These are phyloP conservation scores for Chaitophorus viminalis DNA, from an alignment of 2,888 invertebrate species.

Conservation along the genomic window DNA sequence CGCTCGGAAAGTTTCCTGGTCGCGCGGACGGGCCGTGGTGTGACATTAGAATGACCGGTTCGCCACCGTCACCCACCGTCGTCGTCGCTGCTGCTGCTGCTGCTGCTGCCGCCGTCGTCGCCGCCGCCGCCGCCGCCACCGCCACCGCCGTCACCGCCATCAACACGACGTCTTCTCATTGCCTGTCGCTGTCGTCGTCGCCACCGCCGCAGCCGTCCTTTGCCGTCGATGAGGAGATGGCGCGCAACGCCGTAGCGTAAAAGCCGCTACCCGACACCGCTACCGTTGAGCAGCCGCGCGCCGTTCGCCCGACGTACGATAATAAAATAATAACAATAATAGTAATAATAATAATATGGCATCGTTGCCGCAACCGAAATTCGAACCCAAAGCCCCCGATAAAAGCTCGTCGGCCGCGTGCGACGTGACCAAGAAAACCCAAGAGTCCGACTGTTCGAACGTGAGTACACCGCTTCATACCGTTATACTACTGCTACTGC, in stretches of 20 bases:
- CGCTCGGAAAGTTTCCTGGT: conserved; percentile 10
- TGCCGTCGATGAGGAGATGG: conserved; percentile 11
- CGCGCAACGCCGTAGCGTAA: conserved; percentile 20
- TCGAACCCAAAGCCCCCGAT: conserved; percentile 56
- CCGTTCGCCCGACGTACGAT: background rate
- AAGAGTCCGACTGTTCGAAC: conserved; percentile 55
- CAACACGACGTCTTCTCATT: background rate
- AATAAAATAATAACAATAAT: too few species aligned
- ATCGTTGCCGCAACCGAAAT: conserved; percentile 53
- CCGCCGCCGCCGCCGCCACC: background rate
- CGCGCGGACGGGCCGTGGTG: conserved; percentile 31
- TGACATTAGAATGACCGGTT: conserved; percentile 60
- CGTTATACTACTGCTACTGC: too few species aligned
- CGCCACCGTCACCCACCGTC: background rate
- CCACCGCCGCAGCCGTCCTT: background rate
- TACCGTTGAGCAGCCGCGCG: background rate
- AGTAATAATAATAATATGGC: conserved; percentile 23
- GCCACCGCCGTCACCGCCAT: background rate
- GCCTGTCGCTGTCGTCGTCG: too few species aligned
- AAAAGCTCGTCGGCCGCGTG: conserved; percentile 42
- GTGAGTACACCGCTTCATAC: too few species aligned
- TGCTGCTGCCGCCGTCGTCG: background rate
- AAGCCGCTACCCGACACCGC: background rate
- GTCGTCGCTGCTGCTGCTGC: background rate
- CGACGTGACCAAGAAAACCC: conserved; percentile 41